Evolutionary conservation across 2,888 invertebrate genomes (phyloP), one percentile per base, ranked within the genome.

Genomic region (Chrysolina americana): DNA sequence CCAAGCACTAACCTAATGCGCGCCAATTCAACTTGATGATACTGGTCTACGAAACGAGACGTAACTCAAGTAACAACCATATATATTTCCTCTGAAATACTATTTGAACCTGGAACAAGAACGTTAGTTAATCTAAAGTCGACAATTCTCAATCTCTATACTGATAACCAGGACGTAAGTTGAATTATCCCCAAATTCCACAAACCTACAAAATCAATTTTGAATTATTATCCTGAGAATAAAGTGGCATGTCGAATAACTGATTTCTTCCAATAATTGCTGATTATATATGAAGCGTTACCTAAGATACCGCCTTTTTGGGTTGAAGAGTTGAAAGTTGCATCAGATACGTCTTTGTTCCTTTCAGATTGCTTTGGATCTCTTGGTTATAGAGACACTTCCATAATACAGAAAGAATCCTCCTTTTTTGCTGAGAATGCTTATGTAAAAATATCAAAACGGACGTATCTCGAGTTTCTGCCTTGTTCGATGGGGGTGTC

Each of bases 281-380:
- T 44, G 5, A 28, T 44, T 10, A 15, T 47, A n/a, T n/a, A 15
- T n/a, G n/a, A n/a, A n/a, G n/a, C n/a, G n/a, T n/a, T n/a, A 47
- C n/a, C 47, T n/a, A 47, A n/a, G 47, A n/a, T 47, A 47, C n/a
- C 47, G 13, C 47, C 47, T 47, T n/a, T n/a, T n/a, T n/a, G 47
- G 13, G 11, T 47, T 47, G 47, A n/a, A n/a, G n/a, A 47, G 11
- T 13, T 47, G 13, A 13, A 47, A 47, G 47, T 13, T 13, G 47
- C 13, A 47, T n/a, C 13, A 47, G n/a, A n/a, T 47, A 47, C n/a
- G 47, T 47, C n/a, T n/a, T n/a, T n/a, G n/a, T n/a, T n/a, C n/a
- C n/a, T n/a, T n/a, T n/a, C n/a, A n/a, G n/a, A n/a, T n/a, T n/a
- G n/a, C n/a, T n/a, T n/a, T n/a, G n/a, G n/a, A n/a, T n/a, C n/a